A percentile compares a stretch with the other conserved stretches of the same genome.
Evolutionary conservation across 92 coral and sea anemone species (phyloP).

Genomic region (Parazoanthus atlanticus): DNA sequence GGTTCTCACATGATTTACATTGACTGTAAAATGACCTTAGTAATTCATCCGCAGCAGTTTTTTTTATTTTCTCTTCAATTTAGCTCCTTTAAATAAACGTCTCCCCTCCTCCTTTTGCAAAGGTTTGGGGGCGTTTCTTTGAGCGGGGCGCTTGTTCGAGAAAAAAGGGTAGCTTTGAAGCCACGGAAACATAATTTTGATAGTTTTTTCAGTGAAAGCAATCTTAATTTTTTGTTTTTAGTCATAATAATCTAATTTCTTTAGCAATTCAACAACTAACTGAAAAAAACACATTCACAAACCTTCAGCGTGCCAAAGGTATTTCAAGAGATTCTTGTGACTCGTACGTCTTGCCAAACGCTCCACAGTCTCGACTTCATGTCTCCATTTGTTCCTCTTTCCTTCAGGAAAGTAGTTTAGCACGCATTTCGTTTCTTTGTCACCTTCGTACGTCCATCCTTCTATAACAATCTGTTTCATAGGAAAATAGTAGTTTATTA

Average conservation of each 20-base stretch:
- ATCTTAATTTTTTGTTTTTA: no score
- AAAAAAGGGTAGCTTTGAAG: no score
- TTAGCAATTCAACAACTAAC: background rate
- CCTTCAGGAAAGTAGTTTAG: background rate
- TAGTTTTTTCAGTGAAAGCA: no score
- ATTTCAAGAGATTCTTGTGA: background rate
- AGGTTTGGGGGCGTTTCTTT: no score
- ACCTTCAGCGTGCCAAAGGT: conserved; percentile 20
- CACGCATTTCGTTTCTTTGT: background rate
- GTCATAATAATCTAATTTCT: background rate
- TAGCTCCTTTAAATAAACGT: no score
- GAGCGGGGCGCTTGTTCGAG: no score
- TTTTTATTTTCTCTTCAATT: no score
- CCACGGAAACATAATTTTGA: no score
- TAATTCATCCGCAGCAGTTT: no score
- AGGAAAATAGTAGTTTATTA: background rate
- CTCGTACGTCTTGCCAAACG: background rate
- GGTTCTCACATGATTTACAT: no score
- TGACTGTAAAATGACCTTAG: no score
- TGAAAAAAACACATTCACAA: background rate
- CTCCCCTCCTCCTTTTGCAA: no score
- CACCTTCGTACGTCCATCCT: conserved; percentile 13
- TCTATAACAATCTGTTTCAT: background rate
- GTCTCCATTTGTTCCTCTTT: background rate
- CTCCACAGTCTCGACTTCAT: background rate